Evolutionary conservation across 2,113 vertebrate genomes (phyloP).

Genomic region (Oryzias celebensis): DNA sequence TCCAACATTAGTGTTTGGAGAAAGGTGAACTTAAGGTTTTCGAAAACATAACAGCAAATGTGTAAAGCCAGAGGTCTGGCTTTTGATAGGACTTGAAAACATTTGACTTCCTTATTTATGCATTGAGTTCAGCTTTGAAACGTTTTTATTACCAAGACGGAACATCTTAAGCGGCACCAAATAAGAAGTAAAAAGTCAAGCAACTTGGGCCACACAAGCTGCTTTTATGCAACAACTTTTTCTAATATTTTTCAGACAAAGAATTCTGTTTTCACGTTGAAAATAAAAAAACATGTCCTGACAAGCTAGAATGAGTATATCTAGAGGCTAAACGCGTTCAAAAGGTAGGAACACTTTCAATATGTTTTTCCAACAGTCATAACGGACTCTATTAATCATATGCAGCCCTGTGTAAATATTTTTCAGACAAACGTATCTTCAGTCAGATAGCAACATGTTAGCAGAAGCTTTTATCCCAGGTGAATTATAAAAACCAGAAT

Average conservation of each 20-base stretch:
- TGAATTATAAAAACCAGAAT: no score
- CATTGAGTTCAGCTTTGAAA: not conserved
- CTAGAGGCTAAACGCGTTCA: not conserved
- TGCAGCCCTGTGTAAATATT: no score
- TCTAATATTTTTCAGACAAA: no score
- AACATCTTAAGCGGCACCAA: not conserved
- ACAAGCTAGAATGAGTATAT: slow-evolving; percentile 1
- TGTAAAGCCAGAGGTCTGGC: no score
- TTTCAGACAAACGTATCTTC: no score
- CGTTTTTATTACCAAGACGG: not conserved
- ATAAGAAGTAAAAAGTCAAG: not conserved
- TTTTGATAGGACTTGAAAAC: no score
- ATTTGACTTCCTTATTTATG: not conserved
- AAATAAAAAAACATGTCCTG: not conserved
- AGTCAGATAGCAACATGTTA: no score
- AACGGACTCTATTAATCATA: no score
- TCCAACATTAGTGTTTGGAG: slow-evolving; percentile 31
- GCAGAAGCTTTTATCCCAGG: no score
- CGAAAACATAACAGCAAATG: no score
- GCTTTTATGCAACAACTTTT: slow-evolving; percentile 2
- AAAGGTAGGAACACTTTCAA: not conserved
- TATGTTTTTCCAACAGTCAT: not conserved
- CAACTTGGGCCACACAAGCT: slow-evolving; percentile 1
- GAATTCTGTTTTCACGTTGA: no score
- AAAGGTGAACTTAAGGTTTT: no score